Base-by-base conservation (phyloP, 2,888 invertebrate species). In the Leptinotarsa peninsularis region DNA sequence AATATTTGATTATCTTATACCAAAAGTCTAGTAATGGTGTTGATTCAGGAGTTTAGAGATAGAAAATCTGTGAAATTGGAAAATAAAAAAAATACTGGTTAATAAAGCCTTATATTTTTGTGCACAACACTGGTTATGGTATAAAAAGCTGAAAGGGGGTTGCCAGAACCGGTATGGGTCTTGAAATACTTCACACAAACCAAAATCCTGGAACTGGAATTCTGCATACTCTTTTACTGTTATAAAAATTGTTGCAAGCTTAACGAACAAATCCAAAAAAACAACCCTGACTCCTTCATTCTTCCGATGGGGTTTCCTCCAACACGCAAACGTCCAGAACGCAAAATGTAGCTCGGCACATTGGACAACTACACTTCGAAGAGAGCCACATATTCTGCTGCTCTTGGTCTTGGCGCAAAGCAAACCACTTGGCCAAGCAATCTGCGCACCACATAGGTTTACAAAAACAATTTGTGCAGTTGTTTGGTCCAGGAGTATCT, bases 401-500 rank as follows among this genome's bases (percentile, higher is more conserved):
- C 49, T 91, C 89, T 79, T 92, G 91, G 82, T 93, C 91, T 87
- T 96, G 96, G 60, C 95, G 91, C 67, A 95, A 93, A 17, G 95
- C 96, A 90, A 96, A 97, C 96, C 96, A 96, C 84, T 93, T 93
- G 0, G 93, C 95, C 90, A 96, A 91, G 87, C 96, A 98, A 80
- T 94, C 92, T 27, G 92, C 89, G 89, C 97, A 98, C 97, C 97
- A 97, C 92, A 97, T 93, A 33, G 96, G 97, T 71, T 95, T 92
- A 86, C 95, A 95, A 84, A 92, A 93, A 84, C 95, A 95, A 71
- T 87, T 89, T 4, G 83, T 86, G 83, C 93, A 93, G 75, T 85
- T 87, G 76, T 88, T 87, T 17, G 85, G 84, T 71, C 87, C 88
- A 75, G 88, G 89, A 14, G 79, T 78, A n/a, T 86, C 89, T 23